phyloP scores from a whole-genome alignment of 2,888 invertebrate genomes.

The Andricus quercusramuli region DNA sequence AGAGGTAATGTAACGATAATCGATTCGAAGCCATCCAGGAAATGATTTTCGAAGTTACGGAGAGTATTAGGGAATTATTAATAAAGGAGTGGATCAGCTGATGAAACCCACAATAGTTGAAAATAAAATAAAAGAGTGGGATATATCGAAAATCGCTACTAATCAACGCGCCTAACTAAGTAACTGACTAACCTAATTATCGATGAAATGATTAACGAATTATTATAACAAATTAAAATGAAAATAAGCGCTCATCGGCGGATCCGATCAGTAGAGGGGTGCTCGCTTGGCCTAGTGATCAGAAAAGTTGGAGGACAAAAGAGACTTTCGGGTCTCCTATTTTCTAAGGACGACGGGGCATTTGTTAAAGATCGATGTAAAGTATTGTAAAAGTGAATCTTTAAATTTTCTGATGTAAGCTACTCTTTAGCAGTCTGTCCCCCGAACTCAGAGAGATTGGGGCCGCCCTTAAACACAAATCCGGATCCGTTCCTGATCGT shows the following conservation, averaged over 20 bases:
- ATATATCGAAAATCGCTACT: constrained; percentile 55
- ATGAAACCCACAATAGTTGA: constrained; percentile 23
- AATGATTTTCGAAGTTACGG: constrained; percentile 58
- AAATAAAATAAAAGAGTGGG: constrained; percentile 21
- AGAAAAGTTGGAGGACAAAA: constrained; percentile 20
- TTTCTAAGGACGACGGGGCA: not conserved
- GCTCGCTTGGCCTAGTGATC: constrained; percentile 27
- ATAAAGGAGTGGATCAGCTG: constrained; percentile 5
- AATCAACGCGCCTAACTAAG: constrained; percentile 71
- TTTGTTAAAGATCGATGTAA: constrained; percentile 33
- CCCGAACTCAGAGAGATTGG: constrained; percentile 19
- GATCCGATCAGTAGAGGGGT: constrained; percentile 11
- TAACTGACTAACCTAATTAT: constrained; percentile 60
- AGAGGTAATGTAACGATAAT: constrained; percentile 58
- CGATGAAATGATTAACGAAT: constrained; percentile 58
- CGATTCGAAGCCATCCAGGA: constrained; percentile 72
- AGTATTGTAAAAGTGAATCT: constrained; percentile 34
- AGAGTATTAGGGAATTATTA: constrained; percentile 34
- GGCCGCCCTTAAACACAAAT: constrained; percentile 35
- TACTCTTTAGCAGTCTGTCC: constrained; percentile 33
- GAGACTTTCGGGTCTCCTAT: constrained; percentile 8
- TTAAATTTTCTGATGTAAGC: constrained; percentile 36
- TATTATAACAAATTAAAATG: constrained; percentile 50
- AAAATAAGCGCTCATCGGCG: constrained; percentile 16
- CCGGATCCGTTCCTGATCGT: constrained; percentile 38